These are phyloP conservation scores for Laothoe populi DNA, from an alignment of 2,888 invertebrate species.

Conservation along the genomic window DNA sequence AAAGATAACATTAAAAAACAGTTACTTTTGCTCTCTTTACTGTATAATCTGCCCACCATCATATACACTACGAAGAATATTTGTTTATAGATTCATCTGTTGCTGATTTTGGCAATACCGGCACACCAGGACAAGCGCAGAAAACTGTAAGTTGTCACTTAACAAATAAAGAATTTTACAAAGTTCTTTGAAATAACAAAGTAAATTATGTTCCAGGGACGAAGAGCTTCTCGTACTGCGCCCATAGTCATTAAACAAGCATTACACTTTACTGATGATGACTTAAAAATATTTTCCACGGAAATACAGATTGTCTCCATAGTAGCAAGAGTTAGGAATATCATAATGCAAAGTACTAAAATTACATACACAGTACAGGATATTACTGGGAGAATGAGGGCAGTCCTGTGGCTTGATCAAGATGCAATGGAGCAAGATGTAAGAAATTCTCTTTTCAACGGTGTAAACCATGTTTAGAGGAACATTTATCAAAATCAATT, in stretches of 20 bases:
- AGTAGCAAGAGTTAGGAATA: constrained; percentile 72
- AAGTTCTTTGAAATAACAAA: background rate
- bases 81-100: constrained; percentile 70
- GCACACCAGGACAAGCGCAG: constrained; percentile 74
- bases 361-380: constrained; percentile 81
- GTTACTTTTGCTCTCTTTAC: too few species aligned
- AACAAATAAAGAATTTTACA: background rate
- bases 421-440: constrained; percentile 81
- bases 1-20: too few species aligned
- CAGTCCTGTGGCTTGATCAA: constrained; percentile 78
- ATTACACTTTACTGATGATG: constrained; percentile 76
- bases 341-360: constrained; percentile 78
- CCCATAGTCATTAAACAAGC: constrained; percentile 80
- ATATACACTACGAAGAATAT: background rate
- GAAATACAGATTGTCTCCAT: constrained; percentile 77
- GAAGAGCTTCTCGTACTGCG: constrained; percentile 76
- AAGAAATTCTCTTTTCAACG: constrained; percentile 31
- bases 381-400: constrained; percentile 79
- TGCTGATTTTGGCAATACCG: constrained; percentile 75
- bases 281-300: constrained; percentile 80
- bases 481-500: too few species aligned
- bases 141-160: constrained; percentile 60
- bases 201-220: constrained; percentile 55
- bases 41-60: too few species aligned
- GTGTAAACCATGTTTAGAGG: too few species aligned